Evolutionary conservation across 2,113 vertebrate genomes (phyloP).

Genomic region (Phaethornis superciliosus): DNA sequence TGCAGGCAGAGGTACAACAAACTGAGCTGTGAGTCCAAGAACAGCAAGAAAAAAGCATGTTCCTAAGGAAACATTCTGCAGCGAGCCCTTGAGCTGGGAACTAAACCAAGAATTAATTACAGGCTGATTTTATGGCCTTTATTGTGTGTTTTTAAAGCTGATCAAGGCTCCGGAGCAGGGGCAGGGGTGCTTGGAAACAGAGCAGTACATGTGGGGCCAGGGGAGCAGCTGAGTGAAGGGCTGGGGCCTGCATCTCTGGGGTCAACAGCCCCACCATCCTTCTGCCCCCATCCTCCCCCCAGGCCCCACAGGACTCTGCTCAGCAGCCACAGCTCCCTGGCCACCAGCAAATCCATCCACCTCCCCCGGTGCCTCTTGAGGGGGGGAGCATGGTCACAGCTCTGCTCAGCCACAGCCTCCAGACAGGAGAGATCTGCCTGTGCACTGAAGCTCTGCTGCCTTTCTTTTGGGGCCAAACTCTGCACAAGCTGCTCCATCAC

Average conservation of each 20-base stretch:
- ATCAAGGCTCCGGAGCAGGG: accelerated
- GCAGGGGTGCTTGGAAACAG: accelerated
- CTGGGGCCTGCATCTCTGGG: not conserved
- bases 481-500: constrained; percentile 22
- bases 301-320: not conserved
- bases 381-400: not conserved
- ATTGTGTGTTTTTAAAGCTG: not conserved
- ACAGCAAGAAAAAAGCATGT: not conserved
- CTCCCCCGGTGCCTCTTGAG: not conserved
- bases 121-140: not conserved
- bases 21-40: not conserved
- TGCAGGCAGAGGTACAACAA: not conserved
- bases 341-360: not conserved
- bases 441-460: not conserved
- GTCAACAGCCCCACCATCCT: not conserved
- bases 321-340: not conserved
- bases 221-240: too few species aligned
- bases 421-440: accelerated
- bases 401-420: not conserved
- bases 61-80: constrained; percentile 49
- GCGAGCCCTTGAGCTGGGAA: not conserved
- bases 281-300: not conserved
- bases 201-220: accelerated
- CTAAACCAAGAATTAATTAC: not conserved
- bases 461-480: not conserved